Evolutionary conservation across 2,888 invertebrate species (phyloP).

Genomic region (Gymnocheta viridis): DNA sequence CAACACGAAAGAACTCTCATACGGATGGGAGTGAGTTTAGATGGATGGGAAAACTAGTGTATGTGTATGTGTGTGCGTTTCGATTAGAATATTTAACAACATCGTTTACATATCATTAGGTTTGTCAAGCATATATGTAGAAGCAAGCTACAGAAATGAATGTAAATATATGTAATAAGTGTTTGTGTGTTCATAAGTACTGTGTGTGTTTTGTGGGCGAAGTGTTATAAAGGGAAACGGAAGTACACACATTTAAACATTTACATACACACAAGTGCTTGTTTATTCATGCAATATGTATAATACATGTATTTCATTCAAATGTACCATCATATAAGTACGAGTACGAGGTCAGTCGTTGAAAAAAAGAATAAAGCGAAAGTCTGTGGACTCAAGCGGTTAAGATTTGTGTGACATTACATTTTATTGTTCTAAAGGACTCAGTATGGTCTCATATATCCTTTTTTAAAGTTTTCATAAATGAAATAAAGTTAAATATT

Average conservation of each 20-base stretch:
- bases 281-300: constrained; percentile 21
- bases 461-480: too few relatives aligned
- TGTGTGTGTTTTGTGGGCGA: constrained; percentile 47
- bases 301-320: not conserved
- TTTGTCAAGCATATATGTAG: constrained; percentile 24
- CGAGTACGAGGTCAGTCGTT: too few relatives aligned
- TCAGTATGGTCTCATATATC: too few relatives aligned
- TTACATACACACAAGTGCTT: constrained; percentile 12
- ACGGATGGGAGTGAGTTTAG: too few relatives aligned
- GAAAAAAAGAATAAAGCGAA: too few relatives aligned
- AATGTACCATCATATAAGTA: not conserved
- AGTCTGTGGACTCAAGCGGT: not conserved
- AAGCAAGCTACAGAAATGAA: not conserved
- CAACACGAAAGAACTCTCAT: not conserved
- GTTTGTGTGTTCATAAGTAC: not conserved
- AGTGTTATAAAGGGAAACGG: constrained; percentile 56
- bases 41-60: not conserved
- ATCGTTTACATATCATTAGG: constrained; percentile 68
- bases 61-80: constrained; percentile 6
- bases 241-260: constrained; percentile 27
- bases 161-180: not conserved
- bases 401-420: too few relatives aligned
- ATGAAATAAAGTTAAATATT: too few relatives aligned
- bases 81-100: constrained; percentile 65
- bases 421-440: too few relatives aligned